Percentiles rank a stretch among this genome's conserved stretches.
phyloP scores from a whole-genome alignment of 2,888 invertebrate genomes.

The Leptinotarsa juncta region DNA sequence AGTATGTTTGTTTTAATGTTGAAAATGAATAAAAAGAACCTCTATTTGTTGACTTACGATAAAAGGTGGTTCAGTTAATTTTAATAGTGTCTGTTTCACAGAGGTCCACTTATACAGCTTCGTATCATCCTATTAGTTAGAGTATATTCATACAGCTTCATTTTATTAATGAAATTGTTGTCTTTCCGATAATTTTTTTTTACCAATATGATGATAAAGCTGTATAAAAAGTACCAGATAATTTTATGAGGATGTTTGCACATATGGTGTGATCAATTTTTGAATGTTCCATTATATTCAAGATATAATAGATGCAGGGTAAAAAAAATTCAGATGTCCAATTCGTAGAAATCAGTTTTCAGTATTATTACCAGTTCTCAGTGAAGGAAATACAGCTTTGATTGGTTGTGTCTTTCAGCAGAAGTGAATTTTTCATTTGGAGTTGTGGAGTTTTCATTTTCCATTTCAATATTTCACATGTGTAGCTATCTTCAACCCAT shows the following conservation, averaged over 20 bases:
- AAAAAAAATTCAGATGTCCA: background rate
- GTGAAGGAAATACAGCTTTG: background rate
- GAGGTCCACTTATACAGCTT: too few relatives aligned
- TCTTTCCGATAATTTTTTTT: background rate
- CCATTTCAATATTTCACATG: too few relatives aligned
- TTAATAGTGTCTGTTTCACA: too few relatives aligned
- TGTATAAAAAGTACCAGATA: constrained; percentile 4
- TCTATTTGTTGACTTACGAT: too few relatives aligned
- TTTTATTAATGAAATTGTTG: background rate
- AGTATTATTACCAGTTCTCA: background rate
- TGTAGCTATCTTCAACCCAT: too few relatives aligned
- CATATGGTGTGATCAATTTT: background rate
- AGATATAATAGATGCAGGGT: background rate
- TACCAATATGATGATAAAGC: background rate
- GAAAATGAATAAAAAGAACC: background rate
- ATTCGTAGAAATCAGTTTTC: too few relatives aligned
- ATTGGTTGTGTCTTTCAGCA: background rate
- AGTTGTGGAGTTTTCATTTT: too few relatives aligned
- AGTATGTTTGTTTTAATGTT: too few relatives aligned
- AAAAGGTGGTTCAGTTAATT: too few relatives aligned
- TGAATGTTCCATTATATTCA: background rate
- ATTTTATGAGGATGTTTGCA: background rate
- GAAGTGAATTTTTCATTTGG: too few relatives aligned
- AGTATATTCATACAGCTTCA: background rate
- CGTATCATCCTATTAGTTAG: background rate